Conservation (phyloP, 2,113 vertebrate genomes). For the Carassius gibelio region DNA sequence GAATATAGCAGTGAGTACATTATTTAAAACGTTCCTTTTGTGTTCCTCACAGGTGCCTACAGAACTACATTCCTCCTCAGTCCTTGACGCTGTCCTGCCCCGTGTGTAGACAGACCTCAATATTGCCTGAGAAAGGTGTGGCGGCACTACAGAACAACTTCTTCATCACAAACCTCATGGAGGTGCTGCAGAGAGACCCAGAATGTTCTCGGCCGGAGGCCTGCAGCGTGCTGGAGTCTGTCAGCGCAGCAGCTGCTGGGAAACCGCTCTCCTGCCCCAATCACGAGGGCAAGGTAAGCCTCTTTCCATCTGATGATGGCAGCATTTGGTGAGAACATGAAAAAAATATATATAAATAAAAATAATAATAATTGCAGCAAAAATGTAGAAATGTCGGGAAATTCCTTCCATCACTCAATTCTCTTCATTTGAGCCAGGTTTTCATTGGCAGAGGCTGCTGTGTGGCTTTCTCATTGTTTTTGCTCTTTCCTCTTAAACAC, state of each 20-base stretch:
- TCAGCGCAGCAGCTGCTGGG: constrained; percentile 81
- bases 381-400: background rate
- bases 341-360: too few relatives aligned
- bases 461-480: background rate
- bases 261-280: constrained; percentile 92
- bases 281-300: constrained; percentile 88
- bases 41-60: constrained; percentile 79
- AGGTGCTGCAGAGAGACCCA: constrained; percentile 86
- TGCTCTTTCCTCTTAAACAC: background rate
- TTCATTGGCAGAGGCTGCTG: background rate
- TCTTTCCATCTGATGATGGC: background rate
- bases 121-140: constrained; percentile 90
- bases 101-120: constrained; percentile 92
- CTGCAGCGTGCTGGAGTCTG: constrained; percentile 80
- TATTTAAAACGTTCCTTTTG: background rate
- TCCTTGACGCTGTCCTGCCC: constrained; percentile 90
- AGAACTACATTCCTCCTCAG: constrained; percentile 92
- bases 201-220: constrained; percentile 78
- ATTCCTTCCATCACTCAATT: background rate
- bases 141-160: constrained; percentile 92
- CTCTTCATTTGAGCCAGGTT: background rate
- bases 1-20: background rate
- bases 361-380: background rate
- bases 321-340: background rate
- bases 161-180: constrained; percentile 97